These are phyloP conservation scores for Rhinolophus sinicus DNA, from an alignment of 2,113 vertebrate genomes.

Conservation along the genomic window DNA sequence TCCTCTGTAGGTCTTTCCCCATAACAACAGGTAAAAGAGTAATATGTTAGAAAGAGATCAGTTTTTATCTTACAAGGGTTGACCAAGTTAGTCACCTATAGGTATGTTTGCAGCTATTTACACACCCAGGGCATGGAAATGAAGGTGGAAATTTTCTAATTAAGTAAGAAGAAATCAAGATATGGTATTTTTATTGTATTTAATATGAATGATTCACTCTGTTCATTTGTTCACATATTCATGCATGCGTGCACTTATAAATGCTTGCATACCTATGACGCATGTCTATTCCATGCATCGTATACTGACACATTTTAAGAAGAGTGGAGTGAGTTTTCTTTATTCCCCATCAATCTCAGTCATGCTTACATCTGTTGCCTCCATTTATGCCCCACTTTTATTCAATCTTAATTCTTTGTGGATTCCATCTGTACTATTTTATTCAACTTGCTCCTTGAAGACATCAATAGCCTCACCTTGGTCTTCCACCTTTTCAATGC, in stretches of 20 bases:
- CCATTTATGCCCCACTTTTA: background rate
- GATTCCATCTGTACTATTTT: background rate
- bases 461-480: background rate
- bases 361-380: background rate
- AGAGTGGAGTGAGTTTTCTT: background rate
- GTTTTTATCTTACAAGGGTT: background rate
- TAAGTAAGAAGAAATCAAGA: background rate
- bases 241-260: background rate
- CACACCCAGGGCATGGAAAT: background rate
- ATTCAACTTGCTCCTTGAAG: background rate
- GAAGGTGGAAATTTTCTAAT: conserved; percentile 18
- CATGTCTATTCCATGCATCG: background rate
- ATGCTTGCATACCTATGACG: background rate
- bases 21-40: background rate
- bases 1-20: background rate
- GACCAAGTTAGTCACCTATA: background rate
- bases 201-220: background rate
- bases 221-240: background rate
- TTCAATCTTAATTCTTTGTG: background rate
- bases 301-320: conserved; percentile 24
- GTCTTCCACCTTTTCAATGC: background rate
- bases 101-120: background rate
- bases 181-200: background rate
- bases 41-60: background rate
- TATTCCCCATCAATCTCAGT: background rate